Conservation (phyloP, 2,888 invertebrate genomes). For the Idaea aversata region DNA sequence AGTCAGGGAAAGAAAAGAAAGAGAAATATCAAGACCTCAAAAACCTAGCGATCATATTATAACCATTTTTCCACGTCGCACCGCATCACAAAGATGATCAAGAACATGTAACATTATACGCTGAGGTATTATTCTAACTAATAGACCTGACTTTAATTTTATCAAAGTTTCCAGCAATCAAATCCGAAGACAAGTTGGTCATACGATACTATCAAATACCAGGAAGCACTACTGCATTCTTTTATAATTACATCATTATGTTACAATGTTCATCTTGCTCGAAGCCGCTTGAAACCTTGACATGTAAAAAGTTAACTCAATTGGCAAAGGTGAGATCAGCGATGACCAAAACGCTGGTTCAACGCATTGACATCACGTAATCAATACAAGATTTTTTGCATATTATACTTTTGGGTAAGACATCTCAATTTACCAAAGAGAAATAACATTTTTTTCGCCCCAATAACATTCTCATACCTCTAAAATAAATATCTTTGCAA, state of each 20-base stretch:
- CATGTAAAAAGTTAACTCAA: conserved; percentile 1
- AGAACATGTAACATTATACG: background rate
- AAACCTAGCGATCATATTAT: no score
- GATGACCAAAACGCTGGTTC: background rate
- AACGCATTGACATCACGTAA: background rate
- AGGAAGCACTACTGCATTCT: conserved; percentile 20
- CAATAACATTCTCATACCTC: no score
- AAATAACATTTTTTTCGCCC: background rate
- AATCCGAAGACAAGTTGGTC: background rate
- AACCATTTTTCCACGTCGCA: no score
- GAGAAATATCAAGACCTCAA: no score
- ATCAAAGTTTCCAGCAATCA: background rate
- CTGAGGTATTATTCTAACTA: background rate
- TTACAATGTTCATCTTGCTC: background rate
- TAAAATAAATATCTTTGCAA: no score
- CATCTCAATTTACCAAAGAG: background rate
- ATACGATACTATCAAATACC: conserved; percentile 9
- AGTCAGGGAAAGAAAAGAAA: no score
- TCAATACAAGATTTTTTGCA: background rate
- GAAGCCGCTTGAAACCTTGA: background rate
- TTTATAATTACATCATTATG: conserved; percentile 19
- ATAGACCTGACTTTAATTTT: background rate
- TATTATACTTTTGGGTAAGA: background rate
- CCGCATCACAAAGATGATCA: background rate
- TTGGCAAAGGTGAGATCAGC: background rate